Conservation (phyloP, 2,888 invertebrate genomes). For the Drosophila barbarae region DNA sequence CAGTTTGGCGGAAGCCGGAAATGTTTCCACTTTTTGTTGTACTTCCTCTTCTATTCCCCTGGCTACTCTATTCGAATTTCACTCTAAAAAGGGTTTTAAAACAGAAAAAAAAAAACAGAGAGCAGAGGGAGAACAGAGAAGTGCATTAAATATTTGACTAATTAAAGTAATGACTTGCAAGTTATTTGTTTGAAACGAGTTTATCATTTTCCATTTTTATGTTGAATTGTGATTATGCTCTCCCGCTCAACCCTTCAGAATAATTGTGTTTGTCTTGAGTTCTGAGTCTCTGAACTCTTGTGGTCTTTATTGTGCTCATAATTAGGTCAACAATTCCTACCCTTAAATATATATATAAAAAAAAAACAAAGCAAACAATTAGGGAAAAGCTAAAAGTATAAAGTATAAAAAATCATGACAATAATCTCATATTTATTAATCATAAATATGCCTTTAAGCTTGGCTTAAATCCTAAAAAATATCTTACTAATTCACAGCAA, state of each 20-base stretch:
- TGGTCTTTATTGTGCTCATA: conserved; percentile 32
- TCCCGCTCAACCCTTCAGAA: conserved; percentile 15
- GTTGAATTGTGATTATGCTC: conserved; percentile 34
- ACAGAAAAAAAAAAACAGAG: not conserved
- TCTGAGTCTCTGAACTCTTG: conserved; percentile 16
- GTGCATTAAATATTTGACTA: conserved; percentile 72
- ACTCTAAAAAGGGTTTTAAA: conserved; percentile 27
- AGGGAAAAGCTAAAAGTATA: not conserved
- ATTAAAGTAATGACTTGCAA: conserved; percentile 70
- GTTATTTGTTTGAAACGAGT: conserved; percentile 47
- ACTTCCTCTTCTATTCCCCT: conserved; percentile 29
- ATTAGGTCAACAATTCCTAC: conserved; percentile 53
- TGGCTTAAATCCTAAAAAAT: not conserved
- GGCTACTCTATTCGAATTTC: conserved; percentile 9
- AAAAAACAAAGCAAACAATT: conserved; percentile 9
- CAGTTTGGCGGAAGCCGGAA: conserved; percentile 74
- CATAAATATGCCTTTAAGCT: not conserved
- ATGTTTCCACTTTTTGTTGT: conserved; percentile 66
- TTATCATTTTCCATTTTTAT: conserved; percentile 19
- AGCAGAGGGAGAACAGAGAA: conserved; percentile 23
- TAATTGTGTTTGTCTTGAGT: conserved; percentile 42
- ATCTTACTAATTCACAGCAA: not conserved
- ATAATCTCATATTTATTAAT: not conserved
- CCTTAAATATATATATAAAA: conserved; percentile 9
- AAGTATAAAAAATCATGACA: conserved; percentile 2